Base-by-base conservation (phyloP, 2,113 vertebrate genomes). In the Hippocampus zosterae region DNA sequence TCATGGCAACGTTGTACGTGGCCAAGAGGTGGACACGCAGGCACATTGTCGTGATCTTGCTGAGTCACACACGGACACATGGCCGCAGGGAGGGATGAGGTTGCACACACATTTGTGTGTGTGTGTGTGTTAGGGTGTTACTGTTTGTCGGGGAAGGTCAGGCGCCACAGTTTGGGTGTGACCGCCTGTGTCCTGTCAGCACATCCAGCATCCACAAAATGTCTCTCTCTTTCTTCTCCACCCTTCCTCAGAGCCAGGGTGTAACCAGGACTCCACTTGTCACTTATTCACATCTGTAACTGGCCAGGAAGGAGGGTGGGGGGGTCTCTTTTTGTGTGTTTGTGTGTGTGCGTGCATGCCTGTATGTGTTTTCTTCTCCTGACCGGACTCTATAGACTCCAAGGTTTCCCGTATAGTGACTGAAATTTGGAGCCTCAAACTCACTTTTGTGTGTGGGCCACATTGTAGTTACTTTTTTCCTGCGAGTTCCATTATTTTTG, bases 141-240 rank as follows among this genome's bases (percentile, higher is more conserved):
- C 81, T 86, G 81, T 88, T 85, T 87, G 81, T 86, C 82, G 77
- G 78, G 76, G 73, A 82, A 87, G 85, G 85, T 88, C 88, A 89
- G 89, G 88, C 88, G 85, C 87, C 84, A 84, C 76, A 79, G 77
- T 86, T 83, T 81, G 89, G 89, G 89, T 83, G 89, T 87, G 89
- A 88, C 86, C 81, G 71, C 77, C 70, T 23, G 79, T 83, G 86
- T 86, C 86, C 85, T 87, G 89, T 90, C 87, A 90, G 86, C 89
- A 87, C 84, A 84, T 83, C 68, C 64, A 88, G 75, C 84, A 86
- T 90, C 86, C 85, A 86, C 84, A 87, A 67, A 79, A 75, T 75
- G 72, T 81, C 68, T 69, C 83, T 18, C 68, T 37, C 56, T 70
- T 67, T 72, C 66, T 78, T 74, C 72, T 73, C 74, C 74, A 84